A percentile compares a stretch with the other conserved stretches of the same genome.
Evolutionary conservation across 2,113 vertebrate genomes (phyloP).

Genomic region (Trogon surrucura): DNA sequence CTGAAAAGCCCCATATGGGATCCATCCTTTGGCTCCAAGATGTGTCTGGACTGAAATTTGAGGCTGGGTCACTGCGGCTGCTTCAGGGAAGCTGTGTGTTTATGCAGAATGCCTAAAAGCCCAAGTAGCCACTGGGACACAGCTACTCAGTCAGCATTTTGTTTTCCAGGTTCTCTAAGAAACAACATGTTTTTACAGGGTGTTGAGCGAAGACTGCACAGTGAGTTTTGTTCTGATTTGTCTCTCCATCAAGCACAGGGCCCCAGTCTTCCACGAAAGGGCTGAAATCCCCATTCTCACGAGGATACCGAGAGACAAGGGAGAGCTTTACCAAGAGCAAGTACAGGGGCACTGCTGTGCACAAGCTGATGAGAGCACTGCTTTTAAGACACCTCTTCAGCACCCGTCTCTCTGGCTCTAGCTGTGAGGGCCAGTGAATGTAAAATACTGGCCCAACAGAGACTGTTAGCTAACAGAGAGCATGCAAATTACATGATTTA

Average conservation of each 20-base stretch:
- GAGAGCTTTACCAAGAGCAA: not conserved
- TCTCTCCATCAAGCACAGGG: not conserved
- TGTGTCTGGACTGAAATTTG: not conserved
- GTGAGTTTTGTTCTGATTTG: not conserved
- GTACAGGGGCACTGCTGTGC: fast-evolving
- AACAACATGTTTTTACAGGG: not conserved
- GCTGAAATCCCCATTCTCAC: not conserved
- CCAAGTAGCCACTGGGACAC: fast-evolving
- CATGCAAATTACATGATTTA: not conserved
- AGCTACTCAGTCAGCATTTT: not conserved
- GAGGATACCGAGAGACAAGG: not conserved
- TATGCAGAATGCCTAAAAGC: not conserved
- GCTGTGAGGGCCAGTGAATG: not conserved
- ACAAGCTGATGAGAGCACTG: not conserved
- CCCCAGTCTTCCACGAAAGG: not conserved
- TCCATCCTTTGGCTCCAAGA: fast-evolving
- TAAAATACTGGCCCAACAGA: not conserved
- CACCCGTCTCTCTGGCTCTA: not conserved
- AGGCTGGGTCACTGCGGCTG: fast-evolving
- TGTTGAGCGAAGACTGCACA: not conserved
- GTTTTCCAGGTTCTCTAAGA: not conserved
- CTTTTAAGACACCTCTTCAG: not conserved
- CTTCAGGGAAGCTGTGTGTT: not conserved
- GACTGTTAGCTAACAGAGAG: not conserved
- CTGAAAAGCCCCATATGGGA: fast-evolving